These are phyloP conservation scores for Petrocephalus zakoni DNA, from an alignment of 2,113 vertebrate genomes.

Conservation along the genomic window DNA sequence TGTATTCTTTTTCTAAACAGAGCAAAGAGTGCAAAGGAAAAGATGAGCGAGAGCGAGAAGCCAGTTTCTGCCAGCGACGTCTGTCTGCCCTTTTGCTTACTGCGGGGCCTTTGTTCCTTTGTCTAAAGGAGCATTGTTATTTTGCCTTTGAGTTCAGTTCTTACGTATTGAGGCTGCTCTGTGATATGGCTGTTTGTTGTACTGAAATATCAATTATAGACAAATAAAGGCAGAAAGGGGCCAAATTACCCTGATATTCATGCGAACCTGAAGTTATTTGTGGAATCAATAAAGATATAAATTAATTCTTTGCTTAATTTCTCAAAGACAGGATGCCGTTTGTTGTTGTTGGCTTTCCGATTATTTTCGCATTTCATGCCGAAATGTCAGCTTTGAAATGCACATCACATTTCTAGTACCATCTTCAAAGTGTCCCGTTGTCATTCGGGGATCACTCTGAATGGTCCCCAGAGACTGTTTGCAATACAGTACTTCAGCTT, in stretches of 20 bases:
- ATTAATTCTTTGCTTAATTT: neutral
- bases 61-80: neutral
- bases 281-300: neutral
- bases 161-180: neutral
- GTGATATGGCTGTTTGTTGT: neutral
- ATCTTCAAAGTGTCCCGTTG: neutral
- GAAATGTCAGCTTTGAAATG: slow-evolving; percentile 4
- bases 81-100: neutral
- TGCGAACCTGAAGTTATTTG: neutral
- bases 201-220: neutral
- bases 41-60: neutral
- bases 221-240: neutral
- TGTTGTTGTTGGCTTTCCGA: neutral
- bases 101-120: neutral
- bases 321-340: neutral
- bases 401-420: neutral
- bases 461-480: neutral
- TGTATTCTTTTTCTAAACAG: neutral
- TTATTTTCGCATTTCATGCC: neutral
- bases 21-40: neutral
- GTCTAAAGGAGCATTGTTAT: neutral
- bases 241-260: neutral
- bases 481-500: neutral
- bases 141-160: neutral
- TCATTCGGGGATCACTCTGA: slow-evolving; percentile 2